Base-by-base conservation (phyloP, 2,888 invertebrate genomes). In the Biston stratarius region DNA sequence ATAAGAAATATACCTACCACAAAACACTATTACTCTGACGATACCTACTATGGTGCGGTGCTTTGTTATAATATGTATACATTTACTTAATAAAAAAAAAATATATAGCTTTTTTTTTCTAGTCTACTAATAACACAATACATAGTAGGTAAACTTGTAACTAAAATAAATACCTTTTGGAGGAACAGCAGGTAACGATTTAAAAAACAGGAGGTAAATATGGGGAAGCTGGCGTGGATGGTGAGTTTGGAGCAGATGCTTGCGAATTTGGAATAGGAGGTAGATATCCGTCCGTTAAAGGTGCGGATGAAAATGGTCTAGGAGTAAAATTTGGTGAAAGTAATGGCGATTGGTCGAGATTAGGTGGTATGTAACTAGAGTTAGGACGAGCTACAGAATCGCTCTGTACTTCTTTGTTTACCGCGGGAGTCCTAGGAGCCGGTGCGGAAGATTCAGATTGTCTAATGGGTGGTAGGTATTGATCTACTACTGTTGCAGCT, bases 201-300 rank as follows among this genome's bases (percentile, higher is more conserved):
- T 82, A 88, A 67, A 88, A 83, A 55, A 86, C 77, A 33, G 91
- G 92, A 44, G 92, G 92, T 69, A 92, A 82, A 77, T 92, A 92
- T 14, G 85, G 83, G 9, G 86, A 77, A 44, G 89, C 86, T 49
- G 91, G 90, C 34, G 83, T 83, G 44, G 84, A 81, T 10, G 61
- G 71, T 57, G 52, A 71, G 56, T 11, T 64, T 52, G 38, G 53
- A 40, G 14, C 48, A 14, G 72, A 83, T 55, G 70, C 73, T 51
- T 83, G 74, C 71, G 81, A 82, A 59, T 74, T 70, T 40, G 71
- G 63, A 63, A 69, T 77, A 6, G 71, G 67, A 55, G 79, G 76
- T 14, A 74, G 66, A 49, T 70, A 71, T 33, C 73, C 70, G 45
- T 67, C 67, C 36, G 76, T 11, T 55, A 67, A 62, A 44, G 69